phyloP scores from a whole-genome alignment of 2,888 invertebrate genomes.

The Geotrupes spiniger region DNA sequence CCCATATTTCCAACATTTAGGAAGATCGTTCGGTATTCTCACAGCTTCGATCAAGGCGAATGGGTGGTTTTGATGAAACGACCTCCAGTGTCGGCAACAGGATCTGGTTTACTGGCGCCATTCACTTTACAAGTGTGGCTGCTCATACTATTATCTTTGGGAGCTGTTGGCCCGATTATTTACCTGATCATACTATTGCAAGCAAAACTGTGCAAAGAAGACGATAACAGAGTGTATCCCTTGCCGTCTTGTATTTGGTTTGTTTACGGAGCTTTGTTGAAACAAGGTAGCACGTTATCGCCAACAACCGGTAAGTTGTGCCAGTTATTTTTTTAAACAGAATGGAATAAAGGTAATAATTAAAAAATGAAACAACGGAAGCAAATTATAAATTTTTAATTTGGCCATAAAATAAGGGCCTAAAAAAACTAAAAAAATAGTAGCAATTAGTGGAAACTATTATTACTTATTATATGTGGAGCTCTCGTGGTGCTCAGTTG shows the following conservation, averaged over 20 bases:
- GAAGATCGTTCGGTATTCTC: slow-evolving; percentile 59
- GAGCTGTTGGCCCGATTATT: slow-evolving; percentile 76
- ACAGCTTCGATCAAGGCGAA: slow-evolving; percentile 68
- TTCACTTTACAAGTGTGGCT: slow-evolving; percentile 64
- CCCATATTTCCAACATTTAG: slow-evolving; percentile 63
- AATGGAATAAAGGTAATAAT: background rate
- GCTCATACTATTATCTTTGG: slow-evolving; percentile 67
- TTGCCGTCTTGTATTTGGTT: slow-evolving; percentile 80
- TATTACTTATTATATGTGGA: too few relatives aligned
- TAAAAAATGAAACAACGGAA: background rate
- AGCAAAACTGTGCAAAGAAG: slow-evolving; percentile 60
- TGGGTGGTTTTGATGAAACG: slow-evolving; percentile 80
- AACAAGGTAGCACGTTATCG: slow-evolving; percentile 79
- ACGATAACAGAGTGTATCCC: slow-evolving; percentile 56
- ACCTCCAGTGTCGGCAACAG: slow-evolving; percentile 77
- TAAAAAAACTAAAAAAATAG: background rate
- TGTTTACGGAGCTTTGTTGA: slow-evolving; percentile 81
- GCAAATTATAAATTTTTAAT: background rate
- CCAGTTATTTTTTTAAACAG: slow-evolving; percentile 9
- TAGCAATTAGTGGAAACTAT: too few relatives aligned
- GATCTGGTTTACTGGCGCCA: slow-evolving; percentile 79
- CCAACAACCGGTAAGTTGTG: slow-evolving; percentile 70
- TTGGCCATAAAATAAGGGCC: too few relatives aligned
- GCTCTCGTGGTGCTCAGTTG: too few relatives aligned
- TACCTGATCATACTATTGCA: slow-evolving; percentile 67